phyloP scores from a whole-genome alignment of 1,140 invertebrate species.

The Macrosteles quadrilineatus region DNA sequence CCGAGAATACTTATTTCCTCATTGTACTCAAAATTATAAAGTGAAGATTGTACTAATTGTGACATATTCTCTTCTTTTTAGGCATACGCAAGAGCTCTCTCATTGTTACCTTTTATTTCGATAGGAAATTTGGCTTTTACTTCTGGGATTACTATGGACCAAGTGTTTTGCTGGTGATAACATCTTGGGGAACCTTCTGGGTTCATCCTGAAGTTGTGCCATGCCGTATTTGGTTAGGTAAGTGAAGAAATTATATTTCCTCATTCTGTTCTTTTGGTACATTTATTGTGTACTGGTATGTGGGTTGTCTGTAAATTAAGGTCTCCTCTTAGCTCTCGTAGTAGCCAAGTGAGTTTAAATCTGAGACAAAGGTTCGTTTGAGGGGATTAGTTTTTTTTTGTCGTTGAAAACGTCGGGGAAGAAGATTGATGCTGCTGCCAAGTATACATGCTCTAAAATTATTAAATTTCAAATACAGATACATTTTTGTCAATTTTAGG shows the following conservation, averaged over 20 bases:
- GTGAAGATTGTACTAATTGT: too few relatives aligned
- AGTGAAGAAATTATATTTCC: too few relatives aligned
- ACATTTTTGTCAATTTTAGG: constrained; percentile 13
- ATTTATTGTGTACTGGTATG: background rate
- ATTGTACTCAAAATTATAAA: too few relatives aligned
- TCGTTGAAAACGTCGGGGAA: too few relatives aligned
- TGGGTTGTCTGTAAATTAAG: too few relatives aligned
- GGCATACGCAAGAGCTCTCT: constrained; percentile 67
- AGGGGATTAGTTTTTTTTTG: too few relatives aligned
- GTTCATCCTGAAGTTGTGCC: constrained; percentile 81
- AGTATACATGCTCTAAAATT: background rate
- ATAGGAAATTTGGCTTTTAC: constrained; percentile 81
- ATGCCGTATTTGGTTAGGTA: constrained; percentile 74
- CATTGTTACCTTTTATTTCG: constrained; percentile 72
- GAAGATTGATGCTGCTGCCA: too few relatives aligned
- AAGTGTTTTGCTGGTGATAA: constrained; percentile 81
- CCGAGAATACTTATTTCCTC: too few relatives aligned
- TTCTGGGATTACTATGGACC: constrained; percentile 88
- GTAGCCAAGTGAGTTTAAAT: too few relatives aligned
- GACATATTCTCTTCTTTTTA: background rate
- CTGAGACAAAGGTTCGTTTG: too few relatives aligned
- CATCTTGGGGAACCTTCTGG: constrained; percentile 92
- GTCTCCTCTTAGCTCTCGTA: too few relatives aligned
- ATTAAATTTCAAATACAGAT: background rate
- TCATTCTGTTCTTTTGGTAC: too few relatives aligned